phyloP scores from a whole-genome alignment of 2,888 invertebrate genomes.

The Toxonevra muliebris region DNA sequence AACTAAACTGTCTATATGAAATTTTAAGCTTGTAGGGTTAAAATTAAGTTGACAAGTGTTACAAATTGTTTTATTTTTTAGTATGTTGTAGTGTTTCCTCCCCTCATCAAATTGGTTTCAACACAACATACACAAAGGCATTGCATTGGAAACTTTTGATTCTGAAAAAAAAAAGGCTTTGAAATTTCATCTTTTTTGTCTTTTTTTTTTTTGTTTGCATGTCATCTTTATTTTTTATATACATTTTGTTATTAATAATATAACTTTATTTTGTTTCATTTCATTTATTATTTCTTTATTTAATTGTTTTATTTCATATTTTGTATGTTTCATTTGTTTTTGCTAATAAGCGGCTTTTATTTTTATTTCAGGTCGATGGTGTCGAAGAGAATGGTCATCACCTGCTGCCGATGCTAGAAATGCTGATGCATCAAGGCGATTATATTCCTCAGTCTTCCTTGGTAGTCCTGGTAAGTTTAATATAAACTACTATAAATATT shows the following conservation, averaged over 20 bases:
- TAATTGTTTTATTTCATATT: not conserved
- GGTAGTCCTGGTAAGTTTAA: constrained; percentile 80
- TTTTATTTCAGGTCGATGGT: constrained; percentile 85
- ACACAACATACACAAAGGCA: constrained; percentile 4
- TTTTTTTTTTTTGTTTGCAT: constrained; percentile 25
- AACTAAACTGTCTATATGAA: constrained; percentile 16
- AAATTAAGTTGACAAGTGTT: constrained; percentile 56
- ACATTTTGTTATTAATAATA: constrained; percentile 6
- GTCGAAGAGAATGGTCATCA: constrained; percentile 90
- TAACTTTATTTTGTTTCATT: constrained; percentile 6
- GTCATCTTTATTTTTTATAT: constrained; percentile 24
- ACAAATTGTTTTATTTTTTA: constrained; percentile 31
- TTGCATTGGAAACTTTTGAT: not conserved
- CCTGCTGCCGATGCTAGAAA: constrained; percentile 84
- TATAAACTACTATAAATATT: too few species aligned
- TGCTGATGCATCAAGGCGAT: constrained; percentile 81
- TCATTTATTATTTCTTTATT: not conserved
- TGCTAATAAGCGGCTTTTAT: constrained; percentile 48
- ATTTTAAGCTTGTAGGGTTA: constrained; percentile 41
- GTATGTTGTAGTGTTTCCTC: constrained; percentile 1
- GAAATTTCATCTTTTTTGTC: constrained; percentile 20
- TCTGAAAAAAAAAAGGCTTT: not conserved
- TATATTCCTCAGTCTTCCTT: constrained; percentile 92
- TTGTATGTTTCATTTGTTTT: not conserved
- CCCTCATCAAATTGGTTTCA: not conserved